Evolutionary conservation across 2,888 invertebrate genomes (phyloP), one percentile per base, ranked within the genome.

Genomic region (Biston stratarius): DNA sequence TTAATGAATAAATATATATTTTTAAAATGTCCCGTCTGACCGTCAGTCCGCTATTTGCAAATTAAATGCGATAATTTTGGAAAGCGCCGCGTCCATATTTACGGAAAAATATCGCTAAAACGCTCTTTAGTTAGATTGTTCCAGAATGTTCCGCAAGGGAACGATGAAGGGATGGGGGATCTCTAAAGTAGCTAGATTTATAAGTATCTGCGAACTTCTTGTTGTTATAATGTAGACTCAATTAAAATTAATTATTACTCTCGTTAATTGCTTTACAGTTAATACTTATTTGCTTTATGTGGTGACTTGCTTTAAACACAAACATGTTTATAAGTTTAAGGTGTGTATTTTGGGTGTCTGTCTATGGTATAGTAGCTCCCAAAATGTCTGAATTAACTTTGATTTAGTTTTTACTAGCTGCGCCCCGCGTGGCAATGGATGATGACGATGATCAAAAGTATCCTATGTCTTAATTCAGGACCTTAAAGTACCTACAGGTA

Each of bases 21-120:
- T 44, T 44, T 44, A 12, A 0, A n/a, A 42, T 11, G 12, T 24
- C 24, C 24, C 24, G n/a, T 12, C 11, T 44, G 12, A 12, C 0
- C 44, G 44, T 44, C 44, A 12, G 33, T 49, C 33, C 12, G 62
- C 66, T 69, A 68, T 71, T 73, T 71, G 64, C 57, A 64, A 73
- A 71, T 73, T 59, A 71, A 71, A 64, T 63, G 68, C 40, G 11
- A 56, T 55, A 62, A 49, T 62, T 60, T 65, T n/a, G 8, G 45
- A 45, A 15, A 47, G n/a, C 45, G 10, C 33, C 10, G n/a, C 14
- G 44, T 14, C 14, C 33, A 45, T 57, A 51, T 57, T 61, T 66
- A 12, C 57, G 56, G 24, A 52, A 57, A 66, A 61, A 52, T 61
- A 66, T 53, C 40, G 59, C 53, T 15, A 55, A 48, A 47, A 59